phyloP scores from a whole-genome alignment of 2,888 invertebrate genomes.

The Leucoptera coffeella region DNA sequence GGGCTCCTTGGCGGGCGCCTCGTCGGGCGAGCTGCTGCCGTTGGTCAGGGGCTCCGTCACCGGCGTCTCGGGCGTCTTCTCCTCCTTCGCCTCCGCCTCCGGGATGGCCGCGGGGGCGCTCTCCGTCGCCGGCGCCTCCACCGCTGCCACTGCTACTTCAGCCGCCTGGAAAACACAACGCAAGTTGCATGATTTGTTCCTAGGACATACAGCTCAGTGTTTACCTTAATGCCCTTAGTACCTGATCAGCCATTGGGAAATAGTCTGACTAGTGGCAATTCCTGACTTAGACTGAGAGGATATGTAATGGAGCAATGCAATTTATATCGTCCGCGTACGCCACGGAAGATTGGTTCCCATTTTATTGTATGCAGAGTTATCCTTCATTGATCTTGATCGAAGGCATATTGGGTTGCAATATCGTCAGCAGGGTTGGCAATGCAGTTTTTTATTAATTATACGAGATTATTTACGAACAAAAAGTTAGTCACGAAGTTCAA shows the following conservation, averaged over 20 bases:
- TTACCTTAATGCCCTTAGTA: no score
- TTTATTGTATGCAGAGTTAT: slow-evolving; percentile 23
- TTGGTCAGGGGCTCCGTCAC: slow-evolving; percentile 42
- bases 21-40: slow-evolving; percentile 37
- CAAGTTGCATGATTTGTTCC: no score
- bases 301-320: slow-evolving; percentile 15
- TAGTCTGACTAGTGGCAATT: slow-evolving; percentile 11
- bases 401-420: slow-evolving; percentile 22
- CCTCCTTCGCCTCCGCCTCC: slow-evolving; percentile 23
- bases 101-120: slow-evolving; percentile 15
- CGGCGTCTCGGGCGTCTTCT: slow-evolving; percentile 43
- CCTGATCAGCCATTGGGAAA: slow-evolving; percentile 27
- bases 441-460: no score
- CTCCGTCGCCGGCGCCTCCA: slow-evolving; percentile 19
- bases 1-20: slow-evolving; percentile 13
- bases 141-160: slow-evolving; percentile 26
- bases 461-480: no score
- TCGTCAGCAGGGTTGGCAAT: slow-evolving; percentile 18
- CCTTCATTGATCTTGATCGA: slow-evolving; percentile 31
- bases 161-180: slow-evolving; percentile 25
- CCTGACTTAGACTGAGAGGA: slow-evolving; percentile 24
- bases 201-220: no score
- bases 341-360: slow-evolving; percentile 26
- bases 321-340: slow-evolving; percentile 26
- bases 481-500: no score